These are phyloP conservation scores for Premnoplex brunnescens DNA, from an alignment of 2,797 vertebrate genomes.

Conservation along the genomic window DNA sequence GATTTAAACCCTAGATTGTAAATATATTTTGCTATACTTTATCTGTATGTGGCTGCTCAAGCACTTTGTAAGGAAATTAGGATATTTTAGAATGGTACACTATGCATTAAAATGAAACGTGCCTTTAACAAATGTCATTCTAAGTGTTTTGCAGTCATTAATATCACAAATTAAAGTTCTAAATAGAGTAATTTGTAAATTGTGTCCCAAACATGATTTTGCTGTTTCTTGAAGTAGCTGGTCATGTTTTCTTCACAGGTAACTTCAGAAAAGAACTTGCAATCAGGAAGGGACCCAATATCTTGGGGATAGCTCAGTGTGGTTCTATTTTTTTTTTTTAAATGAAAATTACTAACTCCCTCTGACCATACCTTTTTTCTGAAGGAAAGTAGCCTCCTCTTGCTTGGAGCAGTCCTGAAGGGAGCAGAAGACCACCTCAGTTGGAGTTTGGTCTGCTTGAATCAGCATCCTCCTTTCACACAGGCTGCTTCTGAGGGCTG, in stretches of 20 bases:
- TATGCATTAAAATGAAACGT: constrained; percentile 85
- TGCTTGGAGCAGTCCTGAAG: background rate
- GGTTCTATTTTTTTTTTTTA: background rate
- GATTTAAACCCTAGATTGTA: constrained; percentile 89
- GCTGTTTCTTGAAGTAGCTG: constrained; percentile 23
- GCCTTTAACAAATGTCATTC: constrained; percentile 82
- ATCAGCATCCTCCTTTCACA: background rate
- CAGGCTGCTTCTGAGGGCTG: background rate
- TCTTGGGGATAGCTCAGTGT: background rate
- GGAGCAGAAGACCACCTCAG: background rate
- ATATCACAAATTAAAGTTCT: constrained; percentile 93
- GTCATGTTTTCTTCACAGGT: constrained; percentile 3
- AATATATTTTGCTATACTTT: constrained; percentile 88
- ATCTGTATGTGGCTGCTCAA: constrained; percentile 85
- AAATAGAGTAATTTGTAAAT: constrained; percentile 78
- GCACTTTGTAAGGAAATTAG: constrained; percentile 86
- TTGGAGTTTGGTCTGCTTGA: background rate
- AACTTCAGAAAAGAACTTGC: background rate
- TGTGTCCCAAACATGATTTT: constrained; percentile 73
- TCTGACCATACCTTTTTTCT: background rate
- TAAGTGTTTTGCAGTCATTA: constrained; percentile 87
- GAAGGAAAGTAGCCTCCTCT: background rate
- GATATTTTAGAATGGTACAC: constrained; percentile 90
- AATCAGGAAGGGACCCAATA: background rate
- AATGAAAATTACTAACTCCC: too few relatives aligned